Base-by-base conservation (phyloP, 1,140 invertebrate genomes). In the Ostrea edulis region DNA sequence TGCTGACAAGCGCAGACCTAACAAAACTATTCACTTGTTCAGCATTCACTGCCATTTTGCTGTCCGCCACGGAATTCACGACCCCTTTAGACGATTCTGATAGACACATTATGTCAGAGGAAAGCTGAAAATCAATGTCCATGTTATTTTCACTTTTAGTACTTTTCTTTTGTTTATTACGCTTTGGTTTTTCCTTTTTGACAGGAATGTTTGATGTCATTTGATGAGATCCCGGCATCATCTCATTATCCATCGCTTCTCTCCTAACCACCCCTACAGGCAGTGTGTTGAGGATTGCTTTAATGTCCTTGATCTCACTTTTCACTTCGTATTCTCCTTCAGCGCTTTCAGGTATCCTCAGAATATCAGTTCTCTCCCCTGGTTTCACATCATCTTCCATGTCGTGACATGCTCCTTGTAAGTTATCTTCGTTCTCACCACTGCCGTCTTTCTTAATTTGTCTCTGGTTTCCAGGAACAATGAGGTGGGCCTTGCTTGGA, bases 401-500 rank as follows among this genome's bases (percentile, higher is more conserved):
- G 17, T 54, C 52, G 9, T 83, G 35, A 83, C 17, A 12, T 53
- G 35, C 53, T 52, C 44, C 20, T 53, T 17, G 22, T 83, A 53
- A 54, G 53, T 20, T 83, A 0, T 35, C 52, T 83, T 83, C 44
- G 20, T 77, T 77, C n/a, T 83, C 82, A 83, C 44, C 8, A 20
- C 25, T 83, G 82, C 22, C 20, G 2, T 83, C 82, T 52, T 53
- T 53, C 52, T 83, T 83, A 53, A 54, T 51, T 12, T 20, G 17
- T 53, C 51, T 83, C 9, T 83, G 44, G 29, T 58, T 85, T 17
- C 22, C 53, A 62, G 53, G 53, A 9, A 87, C 55, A 58, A 89
- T 89, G 8, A 89, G 44, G 53, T 89, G 89, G n/a, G 89, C 87
- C 84, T 89, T 89, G 58, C 89, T 89, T 86, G 89, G 89, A 53